Evolutionary conservation across 2,797 vertebrate species (phyloP).

Genomic region (Lophius americanus): DNA sequence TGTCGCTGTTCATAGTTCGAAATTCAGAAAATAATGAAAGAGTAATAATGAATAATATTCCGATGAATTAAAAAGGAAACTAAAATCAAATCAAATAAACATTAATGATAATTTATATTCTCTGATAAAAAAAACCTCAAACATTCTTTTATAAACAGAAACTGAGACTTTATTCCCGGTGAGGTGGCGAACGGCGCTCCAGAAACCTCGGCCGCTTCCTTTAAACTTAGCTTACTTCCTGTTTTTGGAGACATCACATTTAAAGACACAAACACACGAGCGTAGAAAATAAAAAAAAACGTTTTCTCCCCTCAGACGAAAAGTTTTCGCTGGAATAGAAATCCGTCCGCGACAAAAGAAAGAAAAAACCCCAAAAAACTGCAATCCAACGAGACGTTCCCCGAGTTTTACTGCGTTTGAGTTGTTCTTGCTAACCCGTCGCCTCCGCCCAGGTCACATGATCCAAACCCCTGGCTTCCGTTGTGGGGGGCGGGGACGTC

Average conservation of each 20-base stretch:
- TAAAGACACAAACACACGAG: slow-evolving; percentile 43
- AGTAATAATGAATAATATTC: too few relatives aligned
- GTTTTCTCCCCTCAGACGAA: neutral
- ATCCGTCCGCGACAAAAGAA: slow-evolving; percentile 9
- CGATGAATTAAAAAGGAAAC: too few relatives aligned
- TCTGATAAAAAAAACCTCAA: too few relatives aligned
- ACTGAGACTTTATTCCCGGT: too few relatives aligned
- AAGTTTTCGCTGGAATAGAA: slow-evolving; percentile 11
- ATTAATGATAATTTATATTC: too few relatives aligned
- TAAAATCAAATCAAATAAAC: too few relatives aligned
- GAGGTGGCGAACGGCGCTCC: neutral
- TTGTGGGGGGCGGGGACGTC: slow-evolving; percentile 1
- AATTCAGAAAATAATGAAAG: too few relatives aligned
- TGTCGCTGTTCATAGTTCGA: too few relatives aligned
- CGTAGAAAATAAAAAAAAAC: too few relatives aligned
- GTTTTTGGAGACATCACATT: slow-evolving; percentile 39
- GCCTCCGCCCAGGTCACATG: slow-evolving; percentile 11
- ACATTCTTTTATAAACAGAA: too few relatives aligned
- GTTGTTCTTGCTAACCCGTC: slow-evolving; percentile 36
- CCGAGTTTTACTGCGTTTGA: slow-evolving; percentile 15
- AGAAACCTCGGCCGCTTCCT: slow-evolving; percentile 6
- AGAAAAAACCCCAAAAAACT: neutral
- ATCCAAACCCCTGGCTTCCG: slow-evolving; percentile 13
- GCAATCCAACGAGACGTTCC: neutral
- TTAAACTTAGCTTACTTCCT: slow-evolving; percentile 12